Evolutionary conservation across 2,888 invertebrate genomes (phyloP).

Genomic region (Lamellibrachia satsuma): DNA sequence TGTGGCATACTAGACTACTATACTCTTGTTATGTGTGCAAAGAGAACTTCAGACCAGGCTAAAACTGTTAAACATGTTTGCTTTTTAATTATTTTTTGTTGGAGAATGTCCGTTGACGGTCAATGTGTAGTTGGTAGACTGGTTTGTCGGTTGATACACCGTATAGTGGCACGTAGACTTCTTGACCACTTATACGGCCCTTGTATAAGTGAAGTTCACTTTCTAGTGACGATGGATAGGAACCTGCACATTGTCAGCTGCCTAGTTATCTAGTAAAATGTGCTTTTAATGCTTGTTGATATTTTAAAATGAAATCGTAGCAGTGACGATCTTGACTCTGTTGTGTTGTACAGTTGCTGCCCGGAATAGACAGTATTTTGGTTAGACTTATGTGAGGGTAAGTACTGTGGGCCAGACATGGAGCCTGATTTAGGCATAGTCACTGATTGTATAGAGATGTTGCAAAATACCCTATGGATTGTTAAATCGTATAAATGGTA

Average conservation of each 20-base stretch:
- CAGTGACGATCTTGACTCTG: neutral
- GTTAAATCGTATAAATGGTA: neutral
- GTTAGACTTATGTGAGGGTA: neutral
- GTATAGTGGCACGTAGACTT: neutral
- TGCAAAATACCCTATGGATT: neutral
- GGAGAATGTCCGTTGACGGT: neutral
- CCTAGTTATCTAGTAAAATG: neutral
- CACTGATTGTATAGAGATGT: neutral
- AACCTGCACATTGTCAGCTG: neutral
- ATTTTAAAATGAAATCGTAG: neutral
- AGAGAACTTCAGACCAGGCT: neutral
- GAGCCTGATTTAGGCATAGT: neutral
- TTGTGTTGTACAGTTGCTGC: neutral
- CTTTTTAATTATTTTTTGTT: neutral
- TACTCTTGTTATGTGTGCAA: neutral
- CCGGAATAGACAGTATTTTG: neutral
- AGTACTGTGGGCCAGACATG: neutral
- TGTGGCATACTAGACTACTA: too few species aligned
- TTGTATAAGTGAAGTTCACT: neutral
- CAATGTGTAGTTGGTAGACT: neutral
- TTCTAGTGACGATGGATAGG: neutral
- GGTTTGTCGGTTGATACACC: neutral
- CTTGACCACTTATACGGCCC: neutral
- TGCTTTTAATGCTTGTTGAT: conserved; percentile 17
- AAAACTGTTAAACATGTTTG: neutral